Percentiles rank a stretch among this genome's conserved stretches.
These are phyloP conservation scores for Limnephilus rhombicus DNA, from an alignment of 2,888 invertebrate species.

Conservation along the genomic window DNA sequence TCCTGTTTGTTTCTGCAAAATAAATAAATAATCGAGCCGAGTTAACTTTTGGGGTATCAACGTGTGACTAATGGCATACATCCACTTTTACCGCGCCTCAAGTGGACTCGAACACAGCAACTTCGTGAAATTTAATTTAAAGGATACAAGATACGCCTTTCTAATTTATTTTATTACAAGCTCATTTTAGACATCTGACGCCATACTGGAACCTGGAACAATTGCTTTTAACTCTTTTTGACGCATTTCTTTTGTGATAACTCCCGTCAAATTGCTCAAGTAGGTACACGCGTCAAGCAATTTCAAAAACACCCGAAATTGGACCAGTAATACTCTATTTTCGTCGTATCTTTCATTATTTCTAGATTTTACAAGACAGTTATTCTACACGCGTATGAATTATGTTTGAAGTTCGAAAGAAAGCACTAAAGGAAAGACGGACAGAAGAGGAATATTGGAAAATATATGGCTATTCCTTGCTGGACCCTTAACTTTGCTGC, in stretches of 20 bases:
- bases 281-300: neutral
- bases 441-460: too few relatives aligned
- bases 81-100: neutral
- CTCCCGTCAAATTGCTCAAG: neutral
- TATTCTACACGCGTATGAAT: too few relatives aligned
- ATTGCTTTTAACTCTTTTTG: neutral
- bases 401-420: too few relatives aligned
- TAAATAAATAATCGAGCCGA: too few relatives aligned
- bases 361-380: too few relatives aligned
- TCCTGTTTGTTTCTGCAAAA: too few relatives aligned
- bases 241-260: neutral
- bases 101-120: neutral
- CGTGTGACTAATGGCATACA: neutral
- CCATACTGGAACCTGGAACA: neutral
- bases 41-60: neutral
- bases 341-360: neutral
- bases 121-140: conserved; percentile 29
- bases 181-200: conserved; percentile 30
- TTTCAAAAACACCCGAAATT: neutral
- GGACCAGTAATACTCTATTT: too few relatives aligned
- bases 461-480: too few relatives aligned
- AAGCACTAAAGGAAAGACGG: too few relatives aligned
- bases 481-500: too few relatives aligned
- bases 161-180: conserved; percentile 33
- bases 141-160: conserved; percentile 9